Evolutionary conservation across 2,113 vertebrate genomes (phyloP).

Genomic region (rat (Rattus norvegicus)): DNA sequence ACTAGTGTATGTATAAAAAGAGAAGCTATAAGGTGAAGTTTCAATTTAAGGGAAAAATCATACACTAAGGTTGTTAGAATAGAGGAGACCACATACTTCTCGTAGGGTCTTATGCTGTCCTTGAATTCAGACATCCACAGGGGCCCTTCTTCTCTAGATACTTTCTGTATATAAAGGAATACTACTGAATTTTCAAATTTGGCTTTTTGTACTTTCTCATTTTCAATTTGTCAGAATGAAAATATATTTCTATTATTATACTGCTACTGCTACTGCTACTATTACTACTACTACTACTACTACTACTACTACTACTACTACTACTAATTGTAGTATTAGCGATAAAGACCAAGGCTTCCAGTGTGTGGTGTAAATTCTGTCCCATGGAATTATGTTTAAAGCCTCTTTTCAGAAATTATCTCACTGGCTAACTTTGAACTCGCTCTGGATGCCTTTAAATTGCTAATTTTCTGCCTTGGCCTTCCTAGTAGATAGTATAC

Average conservation of each 20-base stretch:
- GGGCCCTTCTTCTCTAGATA: background rate
- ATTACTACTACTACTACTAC: background rate
- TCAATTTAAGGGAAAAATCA: background rate
- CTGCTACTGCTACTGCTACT: background rate
- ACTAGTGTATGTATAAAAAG: background rate
- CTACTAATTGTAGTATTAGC: background rate
- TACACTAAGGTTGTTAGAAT: background rate
- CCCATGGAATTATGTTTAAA: background rate
- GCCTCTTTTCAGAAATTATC: background rate
- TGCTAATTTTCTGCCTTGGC: background rate
- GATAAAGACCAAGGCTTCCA: background rate
- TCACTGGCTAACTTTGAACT: background rate
- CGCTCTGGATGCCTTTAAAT: background rate
- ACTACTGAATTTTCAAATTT: constrained; percentile 13
- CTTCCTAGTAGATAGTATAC: background rate
- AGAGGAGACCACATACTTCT: background rate
- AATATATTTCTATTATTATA: background rate
- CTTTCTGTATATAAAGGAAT: background rate
- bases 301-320: background rate
- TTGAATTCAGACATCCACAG: background rate
- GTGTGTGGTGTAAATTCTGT: background rate
- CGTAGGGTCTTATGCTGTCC: background rate
- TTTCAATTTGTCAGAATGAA: constrained; percentile 34
- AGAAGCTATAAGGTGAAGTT: background rate
- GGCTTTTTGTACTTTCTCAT: background rate